Percentiles rank a stretch among this genome's conserved stretches.
Conservation (phyloP, 1,140 invertebrate species). For the Protaetia brevitarsis region DNA sequence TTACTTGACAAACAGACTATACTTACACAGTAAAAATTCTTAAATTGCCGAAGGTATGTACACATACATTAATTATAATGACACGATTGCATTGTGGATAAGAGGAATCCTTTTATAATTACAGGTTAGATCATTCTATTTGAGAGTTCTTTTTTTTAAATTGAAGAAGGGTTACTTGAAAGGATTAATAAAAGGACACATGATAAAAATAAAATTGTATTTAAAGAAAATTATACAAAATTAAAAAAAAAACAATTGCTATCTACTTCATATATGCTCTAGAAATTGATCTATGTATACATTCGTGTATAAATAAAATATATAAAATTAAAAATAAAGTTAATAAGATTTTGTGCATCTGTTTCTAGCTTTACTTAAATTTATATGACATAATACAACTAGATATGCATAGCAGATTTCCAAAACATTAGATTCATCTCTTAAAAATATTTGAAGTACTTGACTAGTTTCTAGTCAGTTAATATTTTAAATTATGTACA, state of each 20-base stretch:
- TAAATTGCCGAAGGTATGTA: too few species aligned
- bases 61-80: too few species aligned
- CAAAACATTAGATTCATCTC: conserved; percentile 34
- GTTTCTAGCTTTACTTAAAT: conserved; percentile 31
- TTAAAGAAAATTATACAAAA: conserved; percentile 46
- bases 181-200: not conserved
- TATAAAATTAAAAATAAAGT: conserved; percentile 28
- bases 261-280: conserved; percentile 41
- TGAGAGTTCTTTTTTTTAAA: too few species aligned
- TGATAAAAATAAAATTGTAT: conserved; percentile 46
- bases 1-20: too few species aligned
- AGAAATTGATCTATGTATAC: conserved; percentile 39
- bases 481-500: conserved; percentile 42
- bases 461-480: conserved; percentile 48
- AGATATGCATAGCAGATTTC: conserved; percentile 38
- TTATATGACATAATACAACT: conserved; percentile 44
- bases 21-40: too few species aligned
- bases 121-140: too few species aligned
- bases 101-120: too few species aligned
- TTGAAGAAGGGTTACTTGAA: not conserved
- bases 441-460: conserved; percentile 41
- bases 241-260: conserved; percentile 42
- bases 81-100: too few species aligned
- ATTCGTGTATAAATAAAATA: conserved; percentile 35
- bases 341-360: conserved; percentile 31